Conservation (phyloP, 1,140 invertebrate species). For the Heliconius eleuchia region DNA sequence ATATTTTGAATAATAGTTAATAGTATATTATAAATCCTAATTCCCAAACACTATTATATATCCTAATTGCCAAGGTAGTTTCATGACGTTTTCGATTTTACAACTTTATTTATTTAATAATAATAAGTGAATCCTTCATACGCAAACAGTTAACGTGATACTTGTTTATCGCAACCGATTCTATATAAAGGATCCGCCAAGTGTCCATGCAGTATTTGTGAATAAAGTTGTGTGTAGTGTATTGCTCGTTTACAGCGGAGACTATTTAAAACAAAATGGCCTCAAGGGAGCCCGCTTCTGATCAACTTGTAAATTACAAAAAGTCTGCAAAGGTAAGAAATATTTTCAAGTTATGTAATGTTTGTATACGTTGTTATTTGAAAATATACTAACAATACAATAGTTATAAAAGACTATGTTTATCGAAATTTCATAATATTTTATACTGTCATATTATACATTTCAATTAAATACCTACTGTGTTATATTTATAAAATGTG, state of each 20-base stretch:
- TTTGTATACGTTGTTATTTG: not conserved
- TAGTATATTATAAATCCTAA: not conserved
- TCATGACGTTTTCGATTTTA: not conserved
- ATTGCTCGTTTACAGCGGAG: slow-evolving; percentile 51
- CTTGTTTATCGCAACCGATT: slow-evolving; percentile 65
- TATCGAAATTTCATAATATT: not conserved
- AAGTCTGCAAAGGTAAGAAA: slow-evolving; percentile 83
- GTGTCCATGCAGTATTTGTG: slow-evolving; percentile 52
- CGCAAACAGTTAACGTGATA: slow-evolving; percentile 43
- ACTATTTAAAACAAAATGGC: slow-evolving; percentile 67
- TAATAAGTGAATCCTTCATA: slow-evolving; percentile 11
- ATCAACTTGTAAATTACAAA: slow-evolving; percentile 87
- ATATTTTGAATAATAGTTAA: not conserved
- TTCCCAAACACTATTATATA: not conserved
- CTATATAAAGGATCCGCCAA: slow-evolving; percentile 60
- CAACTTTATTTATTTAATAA: not conserved
- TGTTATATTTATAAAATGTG: not conserved
- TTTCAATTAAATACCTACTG: not conserved
- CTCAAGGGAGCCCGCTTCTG: slow-evolving; percentile 84
- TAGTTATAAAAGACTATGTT: not conserved
- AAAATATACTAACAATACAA: not conserved
- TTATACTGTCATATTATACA: not conserved
- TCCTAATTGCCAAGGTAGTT: not conserved
- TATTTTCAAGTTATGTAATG: not conserved
- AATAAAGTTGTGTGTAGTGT: slow-evolving; percentile 59